These are phyloP conservation scores for Cantharis lateralis DNA, from an alignment of 2,888 invertebrate species.

Conservation along the genomic window DNA sequence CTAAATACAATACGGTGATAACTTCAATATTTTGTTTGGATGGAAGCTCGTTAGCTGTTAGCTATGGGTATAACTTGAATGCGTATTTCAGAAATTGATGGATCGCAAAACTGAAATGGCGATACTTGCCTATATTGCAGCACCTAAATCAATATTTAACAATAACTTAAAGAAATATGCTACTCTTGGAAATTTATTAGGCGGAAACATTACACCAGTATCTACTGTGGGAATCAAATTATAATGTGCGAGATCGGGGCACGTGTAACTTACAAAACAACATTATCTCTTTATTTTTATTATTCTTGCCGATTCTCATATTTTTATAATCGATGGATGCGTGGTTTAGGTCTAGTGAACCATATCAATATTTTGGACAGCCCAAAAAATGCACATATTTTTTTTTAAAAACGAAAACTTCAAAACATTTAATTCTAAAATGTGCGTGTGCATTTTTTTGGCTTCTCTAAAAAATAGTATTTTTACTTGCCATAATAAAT, in stretches of 20 bases:
- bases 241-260: background rate
- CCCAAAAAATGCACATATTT: too few relatives aligned
- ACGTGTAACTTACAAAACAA: background rate
- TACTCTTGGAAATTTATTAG: background rate
- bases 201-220: background rate
- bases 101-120: background rate
- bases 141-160: background rate
- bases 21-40: background rate
- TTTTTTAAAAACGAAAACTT: too few relatives aligned
- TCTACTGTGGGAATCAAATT: background rate
- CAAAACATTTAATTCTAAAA: too few relatives aligned
- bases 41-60: background rate
- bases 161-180: background rate
- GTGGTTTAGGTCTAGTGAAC: too few relatives aligned
- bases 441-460: too few relatives aligned
- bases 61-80: too few relatives aligned
- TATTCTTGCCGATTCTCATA: too few relatives aligned
- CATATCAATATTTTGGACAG: too few relatives aligned
- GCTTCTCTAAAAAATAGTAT: too few relatives aligned
- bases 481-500: too few relatives aligned
- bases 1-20: background rate
- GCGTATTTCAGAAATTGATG: background rate
- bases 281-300: background rate
- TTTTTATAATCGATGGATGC: too few relatives aligned
- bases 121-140: background rate